phyloP scores from a whole-genome alignment of 2,888 invertebrate species.

The Heliothis peltigera region DNA sequence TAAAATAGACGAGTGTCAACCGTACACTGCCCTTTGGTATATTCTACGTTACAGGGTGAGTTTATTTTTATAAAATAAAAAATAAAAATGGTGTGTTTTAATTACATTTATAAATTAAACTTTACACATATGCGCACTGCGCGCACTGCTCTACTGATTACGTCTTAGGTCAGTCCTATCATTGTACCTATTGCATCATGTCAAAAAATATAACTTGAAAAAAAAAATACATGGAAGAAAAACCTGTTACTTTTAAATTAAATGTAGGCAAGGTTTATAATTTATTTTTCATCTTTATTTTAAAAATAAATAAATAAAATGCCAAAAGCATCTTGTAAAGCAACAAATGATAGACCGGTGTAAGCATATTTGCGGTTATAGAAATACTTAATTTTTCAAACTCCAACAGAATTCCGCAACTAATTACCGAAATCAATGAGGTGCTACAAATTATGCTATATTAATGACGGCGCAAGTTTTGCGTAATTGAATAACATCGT shows the following conservation, averaged over 20 bases:
- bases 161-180: no score
- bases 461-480: conserved; percentile 39
- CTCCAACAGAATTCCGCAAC: conserved; percentile 19
- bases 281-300: no score
- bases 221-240: no score
- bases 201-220: no score
- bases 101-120: no score
- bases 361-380: neutral
- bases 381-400: neutral
- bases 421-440: conserved; percentile 25
- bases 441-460: conserved; percentile 37
- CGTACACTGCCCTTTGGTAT: conserved; percentile 40
- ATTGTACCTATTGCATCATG: no score
- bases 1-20: conserved; percentile 34
- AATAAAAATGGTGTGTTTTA: no score
- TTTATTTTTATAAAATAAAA: neutral
- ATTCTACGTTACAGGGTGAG: conserved; percentile 45
- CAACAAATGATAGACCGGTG: neutral
- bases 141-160: neutral
- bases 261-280: no score
- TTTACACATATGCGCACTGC: no score
- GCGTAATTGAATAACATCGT: conserved; percentile 48
- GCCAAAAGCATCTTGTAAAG: no score
- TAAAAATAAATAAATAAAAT: no score
- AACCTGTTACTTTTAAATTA: no score